Conservation (phyloP, 2,113 vertebrate genomes). For the Narcine bancroftii region DNA sequence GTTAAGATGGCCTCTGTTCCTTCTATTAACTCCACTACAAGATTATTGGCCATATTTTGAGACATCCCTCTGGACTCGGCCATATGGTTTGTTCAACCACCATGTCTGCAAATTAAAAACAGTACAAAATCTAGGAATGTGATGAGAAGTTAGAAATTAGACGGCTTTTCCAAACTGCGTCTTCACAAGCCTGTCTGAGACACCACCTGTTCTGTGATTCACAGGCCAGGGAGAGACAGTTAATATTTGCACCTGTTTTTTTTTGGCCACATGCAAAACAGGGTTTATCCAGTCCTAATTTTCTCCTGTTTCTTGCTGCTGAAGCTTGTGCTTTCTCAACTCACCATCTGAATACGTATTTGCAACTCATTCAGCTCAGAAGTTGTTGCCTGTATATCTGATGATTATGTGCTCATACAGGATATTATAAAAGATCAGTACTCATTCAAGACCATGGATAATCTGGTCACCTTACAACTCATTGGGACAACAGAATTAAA, state of each 20-base stretch:
- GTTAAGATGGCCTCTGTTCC: conserved; percentile 51
- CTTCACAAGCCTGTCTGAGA: neutral
- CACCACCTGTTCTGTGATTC: neutral
- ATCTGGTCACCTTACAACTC: neutral
- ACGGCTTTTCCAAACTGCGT: neutral
- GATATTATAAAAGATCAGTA: neutral
- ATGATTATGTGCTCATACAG: neutral
- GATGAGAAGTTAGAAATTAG: neutral
- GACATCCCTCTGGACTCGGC: conserved; percentile 46
- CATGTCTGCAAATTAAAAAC: conserved; percentile 45
- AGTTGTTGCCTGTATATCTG: neutral
- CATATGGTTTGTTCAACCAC: conserved; percentile 54
- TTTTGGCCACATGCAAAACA: neutral
- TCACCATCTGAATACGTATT: neutral
- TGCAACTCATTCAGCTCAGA: neutral
- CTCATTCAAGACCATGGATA: neutral
- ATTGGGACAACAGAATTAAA: neutral
- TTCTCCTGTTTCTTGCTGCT: neutral
- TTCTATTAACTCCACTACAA: conserved; percentile 58
- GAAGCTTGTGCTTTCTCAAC: neutral
- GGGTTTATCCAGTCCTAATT: neutral
- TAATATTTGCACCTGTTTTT: neutral
- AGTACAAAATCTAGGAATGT: neutral
- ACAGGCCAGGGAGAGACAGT: neutral
- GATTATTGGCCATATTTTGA: conserved; percentile 51